Conservation (phyloP, 2,113 vertebrate species). For the Myxocyprinus asiaticus region DNA sequence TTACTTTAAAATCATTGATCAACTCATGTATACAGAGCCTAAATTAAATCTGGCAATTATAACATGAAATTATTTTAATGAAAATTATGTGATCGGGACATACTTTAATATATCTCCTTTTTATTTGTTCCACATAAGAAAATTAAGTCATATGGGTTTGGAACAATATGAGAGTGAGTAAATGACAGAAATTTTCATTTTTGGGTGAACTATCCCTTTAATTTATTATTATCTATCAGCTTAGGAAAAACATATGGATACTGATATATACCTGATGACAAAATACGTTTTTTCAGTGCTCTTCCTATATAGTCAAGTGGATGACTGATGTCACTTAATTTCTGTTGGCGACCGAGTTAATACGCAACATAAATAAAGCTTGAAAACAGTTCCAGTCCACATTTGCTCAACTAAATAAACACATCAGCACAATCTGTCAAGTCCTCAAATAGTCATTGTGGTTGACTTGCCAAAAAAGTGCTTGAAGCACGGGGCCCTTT, state of each 20-base stretch:
- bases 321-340: conserved; percentile 54
- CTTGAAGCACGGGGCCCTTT: conserved; percentile 40
- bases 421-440: conserved; percentile 64
- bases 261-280: not conserved
- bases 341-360: conserved; percentile 58
- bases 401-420: conserved; percentile 61
- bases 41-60: too few species aligned
- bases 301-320: conserved; percentile 38
- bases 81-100: too few species aligned
- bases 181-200: too few species aligned
- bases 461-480: conserved; percentile 53
- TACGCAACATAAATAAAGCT: conserved; percentile 59
- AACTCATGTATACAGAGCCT: too few species aligned
- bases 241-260: not conserved
- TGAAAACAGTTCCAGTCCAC: conserved; percentile 57
- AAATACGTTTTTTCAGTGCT: conserved; percentile 18
- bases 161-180: too few species aligned
- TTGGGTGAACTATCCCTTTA: too few species aligned
- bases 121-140: too few species aligned
- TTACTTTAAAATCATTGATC: too few species aligned
- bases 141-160: too few species aligned
- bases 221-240: too few species aligned
- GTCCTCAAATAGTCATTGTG: conserved; percentile 61
- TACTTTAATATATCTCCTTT: too few species aligned
- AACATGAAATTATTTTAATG: too few species aligned